Percentiles rank a stretch among this genome's conserved stretches.
phyloP scores from a whole-genome alignment of 2,888 invertebrate genomes.

The Ormyrus rosae region DNA sequence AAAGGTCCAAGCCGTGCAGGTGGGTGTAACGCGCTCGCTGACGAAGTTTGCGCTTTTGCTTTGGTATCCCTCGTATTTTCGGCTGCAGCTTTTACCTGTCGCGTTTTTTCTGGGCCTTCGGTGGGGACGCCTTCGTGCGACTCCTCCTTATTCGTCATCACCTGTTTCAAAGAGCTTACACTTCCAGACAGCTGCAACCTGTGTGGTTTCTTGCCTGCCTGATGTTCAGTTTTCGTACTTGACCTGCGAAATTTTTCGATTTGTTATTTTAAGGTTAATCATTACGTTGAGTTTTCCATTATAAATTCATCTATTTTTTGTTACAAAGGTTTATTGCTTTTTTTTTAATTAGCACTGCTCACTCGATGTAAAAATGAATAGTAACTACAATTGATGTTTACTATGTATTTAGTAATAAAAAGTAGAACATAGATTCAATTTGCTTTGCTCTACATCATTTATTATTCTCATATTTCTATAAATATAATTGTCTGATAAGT shows the following conservation, averaged over 20 bases:
- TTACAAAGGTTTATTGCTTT: too few species aligned
- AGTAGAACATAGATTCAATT: too few species aligned
- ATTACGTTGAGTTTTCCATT: background rate
- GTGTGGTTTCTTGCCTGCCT: background rate
- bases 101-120: background rate
- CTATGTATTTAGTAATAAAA: too few species aligned
- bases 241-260: too few species aligned
- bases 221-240: too few species aligned
- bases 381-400: too few species aligned
- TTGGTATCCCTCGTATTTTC: background rate
- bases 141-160: background rate
- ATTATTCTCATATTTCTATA: too few species aligned
- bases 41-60: background rate
- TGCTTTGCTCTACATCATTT: too few species aligned
- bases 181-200: slow-evolving; percentile 54
- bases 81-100: background rate
- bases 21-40: slow-evolving; percentile 53
- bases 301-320: too few species aligned
- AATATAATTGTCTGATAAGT: too few species aligned
- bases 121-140: slow-evolving; percentile 1
- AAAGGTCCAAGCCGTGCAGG: slow-evolving; percentile 38
- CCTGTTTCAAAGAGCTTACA: slow-evolving; percentile 21
- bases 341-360: too few species aligned
- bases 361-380: too few species aligned
- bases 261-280: background rate